Percentiles rank a stretch among this genome's conserved stretches.
phyloP scores from a whole-genome alignment of 1,140 invertebrate genomes.

The Monomorium pharaonis region DNA sequence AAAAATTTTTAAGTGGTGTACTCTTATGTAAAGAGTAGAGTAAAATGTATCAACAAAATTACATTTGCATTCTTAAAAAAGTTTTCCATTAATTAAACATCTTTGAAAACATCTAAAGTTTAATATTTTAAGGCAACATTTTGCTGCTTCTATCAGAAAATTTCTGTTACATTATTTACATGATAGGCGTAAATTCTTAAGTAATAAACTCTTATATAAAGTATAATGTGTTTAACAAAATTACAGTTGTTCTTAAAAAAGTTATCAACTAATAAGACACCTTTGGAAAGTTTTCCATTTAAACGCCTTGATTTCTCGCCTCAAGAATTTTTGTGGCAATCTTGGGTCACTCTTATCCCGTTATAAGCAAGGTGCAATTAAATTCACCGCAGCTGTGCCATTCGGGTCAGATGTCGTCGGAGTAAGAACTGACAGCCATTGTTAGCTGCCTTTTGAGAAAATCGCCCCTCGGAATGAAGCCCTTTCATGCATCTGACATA shows the following conservation, averaged over 20 bases:
- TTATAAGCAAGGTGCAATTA: slow-evolving; percentile 43
- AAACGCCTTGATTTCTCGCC: not conserved
- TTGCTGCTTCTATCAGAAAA: not conserved
- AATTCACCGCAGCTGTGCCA: slow-evolving; percentile 36
- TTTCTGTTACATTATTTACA: not conserved
- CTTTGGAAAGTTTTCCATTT: not conserved
- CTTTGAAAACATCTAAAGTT: not conserved
- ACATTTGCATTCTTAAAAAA: too few species aligned
- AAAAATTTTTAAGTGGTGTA: too few species aligned
- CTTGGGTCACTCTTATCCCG: not conserved
- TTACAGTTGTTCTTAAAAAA: not conserved
- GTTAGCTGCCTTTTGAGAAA: slow-evolving; percentile 43
- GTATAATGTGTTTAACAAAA: not conserved
- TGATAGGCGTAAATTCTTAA: not conserved
- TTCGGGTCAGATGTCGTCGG: slow-evolving; percentile 38
- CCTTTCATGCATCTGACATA: slow-evolving; percentile 49
- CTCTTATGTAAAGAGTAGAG: too few species aligned
- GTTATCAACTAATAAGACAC: slow-evolving; percentile 17
- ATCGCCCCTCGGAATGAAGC: slow-evolving; percentile 35
- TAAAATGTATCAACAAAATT: too few species aligned
- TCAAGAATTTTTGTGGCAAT: not conserved
- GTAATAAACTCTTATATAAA: not conserved
- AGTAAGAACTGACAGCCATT: slow-evolving; percentile 48
- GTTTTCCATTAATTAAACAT: not conserved
- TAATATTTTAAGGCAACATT: not conserved